These are phyloP conservation scores for Monochamus saltuarius DNA, from an alignment of 1,140 invertebrate species.

Conservation along the genomic window DNA sequence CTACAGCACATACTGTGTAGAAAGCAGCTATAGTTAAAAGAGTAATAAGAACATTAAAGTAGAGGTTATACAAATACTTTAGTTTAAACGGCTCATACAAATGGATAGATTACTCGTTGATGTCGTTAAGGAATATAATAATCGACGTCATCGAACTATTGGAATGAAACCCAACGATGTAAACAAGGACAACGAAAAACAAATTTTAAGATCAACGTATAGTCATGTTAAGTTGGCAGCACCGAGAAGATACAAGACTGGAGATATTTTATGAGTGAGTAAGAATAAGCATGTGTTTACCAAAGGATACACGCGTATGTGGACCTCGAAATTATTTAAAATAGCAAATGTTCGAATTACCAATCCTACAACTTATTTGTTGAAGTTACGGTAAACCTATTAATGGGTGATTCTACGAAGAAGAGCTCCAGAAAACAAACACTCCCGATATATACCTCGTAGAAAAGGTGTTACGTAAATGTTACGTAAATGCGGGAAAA, in stretches of 20 bases:
- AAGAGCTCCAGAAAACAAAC: slow-evolving; percentile 43
- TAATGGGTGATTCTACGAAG: slow-evolving; percentile 48
- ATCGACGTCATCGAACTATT: slow-evolving; percentile 45
- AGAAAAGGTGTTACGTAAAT: too few relatives aligned
- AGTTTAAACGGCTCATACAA: too few relatives aligned
- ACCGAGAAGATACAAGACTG: slow-evolving; percentile 37
- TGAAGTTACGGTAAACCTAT: slow-evolving; percentile 43
- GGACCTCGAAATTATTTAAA: slow-evolving; percentile 51
- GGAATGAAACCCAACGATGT: slow-evolving; percentile 40
- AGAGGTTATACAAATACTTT: not conserved
- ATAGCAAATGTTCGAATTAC: slow-evolving; percentile 43
- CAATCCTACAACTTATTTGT: slow-evolving; percentile 46
- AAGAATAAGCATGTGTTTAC: slow-evolving; percentile 49
- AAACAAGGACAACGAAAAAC: slow-evolving; percentile 27
- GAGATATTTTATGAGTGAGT: slow-evolving; percentile 49
- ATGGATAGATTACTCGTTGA: slow-evolving; percentile 40
- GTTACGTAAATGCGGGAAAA: slow-evolving; percentile 37
- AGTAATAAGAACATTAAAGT: slow-evolving; percentile 4
- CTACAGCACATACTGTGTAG: too few relatives aligned
- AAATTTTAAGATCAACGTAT: slow-evolving; percentile 25
- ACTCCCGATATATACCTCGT: slow-evolving; percentile 46
- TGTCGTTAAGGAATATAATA: slow-evolving; percentile 44
- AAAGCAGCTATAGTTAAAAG: too few relatives aligned
- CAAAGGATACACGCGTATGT: slow-evolving; percentile 52
- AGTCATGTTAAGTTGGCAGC: slow-evolving; percentile 25